Base-by-base conservation (phyloP, 2,797 vertebrate species). In the Chloroceryle amazona region DNA sequence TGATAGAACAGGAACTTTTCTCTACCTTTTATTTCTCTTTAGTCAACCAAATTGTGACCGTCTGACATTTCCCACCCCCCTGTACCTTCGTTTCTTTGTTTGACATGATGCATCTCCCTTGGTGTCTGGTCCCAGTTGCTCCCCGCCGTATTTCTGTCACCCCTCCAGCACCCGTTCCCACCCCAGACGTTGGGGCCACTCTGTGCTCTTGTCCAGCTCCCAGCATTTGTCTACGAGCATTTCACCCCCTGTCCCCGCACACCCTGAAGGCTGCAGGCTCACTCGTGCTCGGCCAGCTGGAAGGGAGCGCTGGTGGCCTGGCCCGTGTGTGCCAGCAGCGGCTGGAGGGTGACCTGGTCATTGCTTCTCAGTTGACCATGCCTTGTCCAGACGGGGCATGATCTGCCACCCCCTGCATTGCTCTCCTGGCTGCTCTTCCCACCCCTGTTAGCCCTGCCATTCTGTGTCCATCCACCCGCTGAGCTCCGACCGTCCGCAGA, bases 251-350 rank as follows among this genome's bases (percentile, higher is more conserved):
- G 16, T 66, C 33, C 65, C 70, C 3, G 0, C 80, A 5, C 17
- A 8, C 35, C 28, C 25, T 2, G 20, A 31, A 2, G 0, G 1
- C 85, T 16, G n/a, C 3, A 3, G 39, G 61, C 73, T 33, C 10
- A 1, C 29, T 68, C 0, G 0, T 10, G 37, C 82, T 37, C 3
- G 0, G 63, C 60, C 67, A 62, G 67, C 67, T 57, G 86, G 37
- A 70, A 35, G 80, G 33, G 70, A 67, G 28, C 2, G 1, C 51
- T 25, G 61, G 39, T 70, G 71, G 60, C 41, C 39, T 14, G 71
- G 60, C 41, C 39, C 14, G 0, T 1, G 3, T 51, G 26, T 33
- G 46, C 65, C 55, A 65, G 31, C 4, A 2, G 35, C 3, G 6
- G 46, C 92, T 80, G 81, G 51, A 46, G 74, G 23, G 39, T 47